Percentiles rank a stretch among this genome's conserved stretches.
Evolutionary conservation across 2,888 invertebrate genomes (phyloP).

Genomic region (Pseudoips prasinana): DNA sequence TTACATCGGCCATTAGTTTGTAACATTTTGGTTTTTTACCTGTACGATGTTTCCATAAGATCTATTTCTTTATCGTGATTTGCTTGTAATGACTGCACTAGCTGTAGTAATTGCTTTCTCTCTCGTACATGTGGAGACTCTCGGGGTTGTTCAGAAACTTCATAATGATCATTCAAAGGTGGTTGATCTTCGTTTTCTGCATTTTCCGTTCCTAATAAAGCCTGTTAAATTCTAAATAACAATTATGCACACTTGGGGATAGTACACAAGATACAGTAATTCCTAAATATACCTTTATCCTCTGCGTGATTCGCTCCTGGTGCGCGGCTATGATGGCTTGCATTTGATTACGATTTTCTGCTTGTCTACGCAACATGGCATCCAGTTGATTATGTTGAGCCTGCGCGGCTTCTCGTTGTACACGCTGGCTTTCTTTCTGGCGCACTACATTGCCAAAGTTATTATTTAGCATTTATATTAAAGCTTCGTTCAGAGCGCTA

Average conservation of each 20-base stretch:
- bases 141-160: slow-evolving; percentile 33
- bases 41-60: slow-evolving; percentile 84
- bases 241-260: no score
- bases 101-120: slow-evolving; percentile 67
- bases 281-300: slow-evolving; percentile 71
- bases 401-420: slow-evolving; percentile 75
- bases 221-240: no score
- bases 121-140: slow-evolving; percentile 57
- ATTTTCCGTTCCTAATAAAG: slow-evolving; percentile 50
- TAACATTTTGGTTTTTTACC: no score
- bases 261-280: no score
- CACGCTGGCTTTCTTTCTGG: slow-evolving; percentile 67
- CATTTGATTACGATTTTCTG: slow-evolving; percentile 80
- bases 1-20: no score
- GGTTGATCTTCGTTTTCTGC: slow-evolving; percentile 32
- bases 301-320: slow-evolving; percentile 83
- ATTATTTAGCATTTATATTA: no score
- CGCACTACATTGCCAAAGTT: slow-evolving; percentile 51
- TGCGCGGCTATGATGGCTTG: slow-evolving; percentile 82
- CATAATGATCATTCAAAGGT: slow-evolving; percentile 30
- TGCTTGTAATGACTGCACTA: slow-evolving; percentile 78
- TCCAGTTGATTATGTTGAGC: slow-evolving; percentile 80
- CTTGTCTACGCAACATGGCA: slow-evolving; percentile 76
- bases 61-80: slow-evolving; percentile 84
- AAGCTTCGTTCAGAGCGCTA: no score